These are phyloP conservation scores for Acanthurus tractus DNA, from an alignment of 2,797 vertebrate genomes.

Conservation along the genomic window DNA sequence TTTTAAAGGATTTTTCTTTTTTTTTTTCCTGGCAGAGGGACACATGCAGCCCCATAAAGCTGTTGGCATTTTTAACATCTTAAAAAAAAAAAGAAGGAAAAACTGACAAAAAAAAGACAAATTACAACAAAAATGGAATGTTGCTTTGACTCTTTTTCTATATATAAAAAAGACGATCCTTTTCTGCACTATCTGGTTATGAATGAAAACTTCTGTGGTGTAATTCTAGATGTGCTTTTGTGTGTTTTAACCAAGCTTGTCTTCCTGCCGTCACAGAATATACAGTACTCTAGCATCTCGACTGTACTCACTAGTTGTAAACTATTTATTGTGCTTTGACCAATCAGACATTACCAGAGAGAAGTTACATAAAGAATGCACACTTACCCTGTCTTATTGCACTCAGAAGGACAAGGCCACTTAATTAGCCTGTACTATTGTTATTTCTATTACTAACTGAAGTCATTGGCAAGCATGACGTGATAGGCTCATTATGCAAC, in stretches of 20 bases:
- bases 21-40: slow-evolving; percentile 65
- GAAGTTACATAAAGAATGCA: slow-evolving; percentile 83
- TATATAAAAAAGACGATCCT: slow-evolving; percentile 82
- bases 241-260: slow-evolving; percentile 95
- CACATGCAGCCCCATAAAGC: slow-evolving; percentile 79
- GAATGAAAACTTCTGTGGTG: slow-evolving; percentile 92
- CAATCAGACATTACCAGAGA: slow-evolving; percentile 85
- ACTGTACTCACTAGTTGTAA: slow-evolving; percentile 88
- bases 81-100: slow-evolving; percentile 73
- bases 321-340: slow-evolving; percentile 90
- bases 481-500: slow-evolving; percentile 87
- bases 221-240: slow-evolving; percentile 93
- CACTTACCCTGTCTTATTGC: slow-evolving; percentile 78
- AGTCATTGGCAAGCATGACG: slow-evolving; percentile 82
- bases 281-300: slow-evolving; percentile 89
- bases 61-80: slow-evolving; percentile 89
- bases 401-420: slow-evolving; percentile 88
- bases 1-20: slow-evolving; percentile 62
- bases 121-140: slow-evolving; percentile 87
- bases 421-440: slow-evolving; percentile 76
- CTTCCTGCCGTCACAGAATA: slow-evolving; percentile 93
- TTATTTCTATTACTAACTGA: slow-evolving; percentile 79
- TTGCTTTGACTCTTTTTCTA: slow-evolving; percentile 89
- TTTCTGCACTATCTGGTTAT: slow-evolving; percentile 94
- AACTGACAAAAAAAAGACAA: slow-evolving; percentile 60